These are phyloP conservation scores for Apantesis nais DNA, from an alignment of 2,888 invertebrate genomes.

Conservation along the genomic window DNA sequence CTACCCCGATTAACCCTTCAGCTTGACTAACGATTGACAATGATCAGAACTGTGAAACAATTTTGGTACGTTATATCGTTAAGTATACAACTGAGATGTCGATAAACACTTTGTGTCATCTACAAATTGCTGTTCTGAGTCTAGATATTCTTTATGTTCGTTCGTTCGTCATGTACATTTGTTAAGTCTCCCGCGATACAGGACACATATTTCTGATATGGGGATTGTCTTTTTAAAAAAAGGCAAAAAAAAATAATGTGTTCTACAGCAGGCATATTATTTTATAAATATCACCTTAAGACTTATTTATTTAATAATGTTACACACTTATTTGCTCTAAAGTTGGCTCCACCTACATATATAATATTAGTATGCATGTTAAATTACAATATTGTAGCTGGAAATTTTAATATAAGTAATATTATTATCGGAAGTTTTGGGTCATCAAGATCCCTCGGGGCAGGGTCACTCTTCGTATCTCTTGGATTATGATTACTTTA, in stretches of 20 bases:
- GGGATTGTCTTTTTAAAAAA: too few relatives aligned
- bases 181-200: too few relatives aligned
- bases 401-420: constrained; percentile 29
- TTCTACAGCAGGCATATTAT: background rate
- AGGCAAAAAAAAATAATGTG: too few relatives aligned
- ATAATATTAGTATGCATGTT: background rate
- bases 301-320: background rate
- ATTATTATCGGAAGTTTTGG: constrained; percentile 44
- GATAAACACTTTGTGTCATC: too few relatives aligned
- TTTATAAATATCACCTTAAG: background rate
- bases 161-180: too few relatives aligned
- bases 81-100: background rate
- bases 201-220: too few relatives aligned
- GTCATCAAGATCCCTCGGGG: constrained; percentile 37
- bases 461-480: constrained; percentile 38
- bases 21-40: background rate
- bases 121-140: too few relatives aligned
- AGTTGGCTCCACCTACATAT: background rate
- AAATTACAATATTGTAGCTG: constrained; percentile 19
- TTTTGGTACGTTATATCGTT: background rate
- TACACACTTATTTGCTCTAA: background rate
- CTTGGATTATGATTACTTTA: constrained; percentile 44
- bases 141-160: too few relatives aligned
- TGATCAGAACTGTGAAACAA: background rate
- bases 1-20: background rate